phyloP scores from a whole-genome alignment of 2,888 invertebrate genomes.

The Caenorhabditis zanzibari region DNA sequence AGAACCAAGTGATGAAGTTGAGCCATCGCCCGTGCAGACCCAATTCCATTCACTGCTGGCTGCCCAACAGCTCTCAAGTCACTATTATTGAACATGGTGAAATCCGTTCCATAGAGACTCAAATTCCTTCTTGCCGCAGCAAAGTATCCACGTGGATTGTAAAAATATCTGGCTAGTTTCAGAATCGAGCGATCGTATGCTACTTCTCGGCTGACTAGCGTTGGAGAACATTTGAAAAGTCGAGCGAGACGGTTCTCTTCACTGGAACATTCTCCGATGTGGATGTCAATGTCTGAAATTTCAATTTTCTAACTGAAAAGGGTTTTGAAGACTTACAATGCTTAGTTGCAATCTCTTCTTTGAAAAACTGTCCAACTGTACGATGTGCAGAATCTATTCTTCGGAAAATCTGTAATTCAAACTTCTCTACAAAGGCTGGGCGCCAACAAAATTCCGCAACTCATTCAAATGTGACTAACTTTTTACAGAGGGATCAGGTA shows the following conservation, averaged over 20 bases:
- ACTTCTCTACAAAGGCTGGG: background rate
- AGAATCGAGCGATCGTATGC: conserved; percentile 64
- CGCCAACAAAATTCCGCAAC: too few relatives aligned
- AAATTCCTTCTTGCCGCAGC: conserved; percentile 62
- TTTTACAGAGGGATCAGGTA: too few relatives aligned
- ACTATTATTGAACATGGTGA: conserved; percentile 80
- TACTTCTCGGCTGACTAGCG: conserved; percentile 60
- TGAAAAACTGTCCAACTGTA: conserved; percentile 82
- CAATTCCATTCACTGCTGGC: conserved; percentile 81
- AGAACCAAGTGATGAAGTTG: conserved; percentile 83
- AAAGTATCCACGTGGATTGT: conserved; percentile 70
- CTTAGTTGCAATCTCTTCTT: conserved; percentile 69
- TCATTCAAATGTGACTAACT: too few relatives aligned
- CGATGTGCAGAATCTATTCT: conserved; percentile 83
- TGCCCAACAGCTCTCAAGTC: conserved; percentile 78
- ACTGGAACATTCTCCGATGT: conserved; percentile 81
- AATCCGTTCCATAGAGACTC: conserved; percentile 64
- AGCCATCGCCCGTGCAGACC: conserved; percentile 82
- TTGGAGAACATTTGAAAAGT: conserved; percentile 60
- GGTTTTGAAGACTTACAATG: conserved; percentile 40
- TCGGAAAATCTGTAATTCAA: conserved; percentile 71
- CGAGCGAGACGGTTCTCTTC: conserved; percentile 80
- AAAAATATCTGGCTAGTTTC: conserved; percentile 64
- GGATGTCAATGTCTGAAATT: conserved; percentile 82
- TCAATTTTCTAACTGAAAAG: background rate